Percentiles rank a stretch among this genome's conserved stretches.
Evolutionary conservation across 1,140 invertebrate genomes (phyloP).

Genomic region (Dendroctonus valens): DNA sequence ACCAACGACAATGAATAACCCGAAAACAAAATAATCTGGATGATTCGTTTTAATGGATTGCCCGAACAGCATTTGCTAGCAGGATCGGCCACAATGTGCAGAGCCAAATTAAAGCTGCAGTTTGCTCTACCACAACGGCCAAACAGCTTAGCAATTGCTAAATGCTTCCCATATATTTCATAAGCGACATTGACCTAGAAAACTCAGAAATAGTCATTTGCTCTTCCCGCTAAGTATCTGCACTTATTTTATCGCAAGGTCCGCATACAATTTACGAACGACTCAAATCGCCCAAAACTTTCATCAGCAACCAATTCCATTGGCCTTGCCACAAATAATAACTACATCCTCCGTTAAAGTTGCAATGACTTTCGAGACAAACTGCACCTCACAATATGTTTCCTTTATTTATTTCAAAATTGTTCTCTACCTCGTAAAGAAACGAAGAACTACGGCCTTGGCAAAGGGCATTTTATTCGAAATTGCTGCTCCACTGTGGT

Average conservation of each 20-base stretch:
- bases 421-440: no score
- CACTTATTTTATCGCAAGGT: background rate
- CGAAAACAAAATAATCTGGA: slow-evolving; percentile 14
- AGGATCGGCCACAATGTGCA: background rate
- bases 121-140: background rate
- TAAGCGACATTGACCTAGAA: no score
- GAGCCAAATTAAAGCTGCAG: no score
- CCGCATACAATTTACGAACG: slow-evolving; percentile 1
- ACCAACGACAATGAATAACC: slow-evolving; percentile 12
- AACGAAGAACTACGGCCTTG: no score
- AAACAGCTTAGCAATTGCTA: background rate
- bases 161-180: no score
- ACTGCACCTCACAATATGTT: slow-evolving; percentile 10
- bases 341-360: slow-evolving; percentile 23
- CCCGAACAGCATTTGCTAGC: background rate
- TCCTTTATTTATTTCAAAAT: slow-evolving; percentile 11
- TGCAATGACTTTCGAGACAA: slow-evolving; percentile 12
- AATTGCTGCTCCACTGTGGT: no score
- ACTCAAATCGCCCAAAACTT: slow-evolving; percentile 5
- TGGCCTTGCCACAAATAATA: slow-evolving; percentile 16
- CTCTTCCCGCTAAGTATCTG: no score
- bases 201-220: no score
- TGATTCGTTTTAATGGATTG: slow-evolving; percentile 9
- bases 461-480: no score
- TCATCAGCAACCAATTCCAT: slow-evolving; percentile 6